A percentile compares a stretch with the other conserved stretches of the same genome.
Evolutionary conservation across 2,113 vertebrate genomes (phyloP).

Genomic region (Passerina amoena): DNA sequence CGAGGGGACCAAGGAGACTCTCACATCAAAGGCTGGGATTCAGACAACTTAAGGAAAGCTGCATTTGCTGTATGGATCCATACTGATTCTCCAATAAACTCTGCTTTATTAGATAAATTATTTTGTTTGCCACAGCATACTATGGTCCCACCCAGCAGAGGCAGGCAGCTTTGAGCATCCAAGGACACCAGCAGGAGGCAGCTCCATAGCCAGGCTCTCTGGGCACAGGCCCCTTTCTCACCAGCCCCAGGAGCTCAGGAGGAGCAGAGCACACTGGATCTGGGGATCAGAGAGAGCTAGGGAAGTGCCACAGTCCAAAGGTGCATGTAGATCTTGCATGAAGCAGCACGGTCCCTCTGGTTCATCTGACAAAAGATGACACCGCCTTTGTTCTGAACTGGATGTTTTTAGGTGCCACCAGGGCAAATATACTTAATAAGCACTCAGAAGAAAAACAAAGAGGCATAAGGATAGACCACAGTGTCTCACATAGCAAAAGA

Average conservation of each 20-base stretch:
- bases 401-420: background rate
- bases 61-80: background rate
- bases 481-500: background rate
- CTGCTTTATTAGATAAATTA: background rate
- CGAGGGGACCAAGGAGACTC: accelerated
- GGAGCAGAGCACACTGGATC: background rate
- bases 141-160: background rate
- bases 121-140: background rate
- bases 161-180: background rate
- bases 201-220: background rate
- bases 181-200: background rate
- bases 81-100: background rate
- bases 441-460: background rate
- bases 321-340: background rate
- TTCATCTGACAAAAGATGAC: background rate
- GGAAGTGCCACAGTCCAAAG: accelerated
- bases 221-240: background rate
- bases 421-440: background rate
- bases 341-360: background rate
- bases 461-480: background rate
- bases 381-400: background rate
- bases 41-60: background rate
- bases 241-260: background rate
- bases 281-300: background rate
- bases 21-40: background rate